These are phyloP conservation scores for Bombus picipes DNA, from an alignment of 1,140 invertebrate species.

Conservation along the genomic window DNA sequence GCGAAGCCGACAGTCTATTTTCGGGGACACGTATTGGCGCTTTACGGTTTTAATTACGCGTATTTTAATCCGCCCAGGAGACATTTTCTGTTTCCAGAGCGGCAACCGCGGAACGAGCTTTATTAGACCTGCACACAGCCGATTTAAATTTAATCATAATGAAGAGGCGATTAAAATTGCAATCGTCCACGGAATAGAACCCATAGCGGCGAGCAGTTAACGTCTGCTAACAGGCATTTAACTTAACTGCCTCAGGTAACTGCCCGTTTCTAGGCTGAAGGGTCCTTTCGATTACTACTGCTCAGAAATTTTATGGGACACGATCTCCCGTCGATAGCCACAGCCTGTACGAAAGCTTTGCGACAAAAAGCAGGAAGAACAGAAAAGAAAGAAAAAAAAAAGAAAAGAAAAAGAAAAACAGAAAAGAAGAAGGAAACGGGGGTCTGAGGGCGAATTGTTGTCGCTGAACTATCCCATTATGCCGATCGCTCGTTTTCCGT, in stretches of 20 bases:
- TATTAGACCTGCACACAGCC: conserved; percentile 72
- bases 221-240: conserved; percentile 82
- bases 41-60: conserved; percentile 79
- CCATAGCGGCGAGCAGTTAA: conserved; percentile 78
- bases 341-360: conserved; percentile 34
- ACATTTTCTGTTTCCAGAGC: conserved; percentile 74
- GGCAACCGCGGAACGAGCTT: conserved; percentile 71
- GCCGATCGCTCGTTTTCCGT: background rate
- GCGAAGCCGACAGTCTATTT: conserved; percentile 77
- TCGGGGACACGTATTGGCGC: conserved; percentile 74
- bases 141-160: conserved; percentile 82
- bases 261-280: conserved; percentile 82
- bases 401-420: rapidly evolving
- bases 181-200: conserved; percentile 80
- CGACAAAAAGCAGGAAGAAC: conserved; percentile 8
- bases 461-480: background rate
- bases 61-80: conserved; percentile 75
- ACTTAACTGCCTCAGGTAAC: conserved; percentile 81
- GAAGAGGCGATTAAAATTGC: conserved; percentile 82
- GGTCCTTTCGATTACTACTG: conserved; percentile 80
- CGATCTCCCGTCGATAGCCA: conserved; percentile 63
- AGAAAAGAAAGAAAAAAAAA: background rate
- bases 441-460: background rate
- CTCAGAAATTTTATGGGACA: conserved; percentile 77
- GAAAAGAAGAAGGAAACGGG: too few relatives aligned